phyloP scores from a whole-genome alignment of 2,797 vertebrate genomes.

The Bucorvus abyssinicus region DNA sequence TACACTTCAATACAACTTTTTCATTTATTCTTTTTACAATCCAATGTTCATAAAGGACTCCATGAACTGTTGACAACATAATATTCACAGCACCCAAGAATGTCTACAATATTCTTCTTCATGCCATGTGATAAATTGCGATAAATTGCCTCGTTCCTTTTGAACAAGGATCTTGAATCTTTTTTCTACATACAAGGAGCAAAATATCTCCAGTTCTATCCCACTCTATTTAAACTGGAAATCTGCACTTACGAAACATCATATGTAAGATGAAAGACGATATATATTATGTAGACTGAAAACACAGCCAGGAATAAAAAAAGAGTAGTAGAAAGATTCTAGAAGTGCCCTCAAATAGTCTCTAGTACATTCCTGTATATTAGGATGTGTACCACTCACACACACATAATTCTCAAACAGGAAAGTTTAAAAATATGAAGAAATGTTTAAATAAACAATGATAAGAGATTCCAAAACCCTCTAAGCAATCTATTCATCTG shows the following conservation, averaged over 20 bases:
- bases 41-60: neutral
- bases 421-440: neutral
- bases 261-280: neutral
- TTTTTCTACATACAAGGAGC: neutral
- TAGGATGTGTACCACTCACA: neutral
- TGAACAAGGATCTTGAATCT: neutral
- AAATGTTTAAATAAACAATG: neutral
- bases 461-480: neutral
- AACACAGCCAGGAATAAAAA: neutral
- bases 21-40: neutral
- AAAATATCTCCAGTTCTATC: neutral
- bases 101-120: neutral
- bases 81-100: neutral
- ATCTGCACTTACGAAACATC: neutral
- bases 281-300: neutral
- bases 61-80: neutral
- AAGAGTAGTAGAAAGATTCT: neutral
- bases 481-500: neutral
- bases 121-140: neutral
- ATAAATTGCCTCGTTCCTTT: neutral
- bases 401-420: neutral
- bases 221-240: neutral
- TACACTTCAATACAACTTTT: neutral
- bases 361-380: neutral
- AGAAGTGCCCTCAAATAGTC: neutral